These are phyloP conservation scores for Eugnorisma glareosa DNA, from an alignment of 2,888 invertebrate species.

Conservation along the genomic window DNA sequence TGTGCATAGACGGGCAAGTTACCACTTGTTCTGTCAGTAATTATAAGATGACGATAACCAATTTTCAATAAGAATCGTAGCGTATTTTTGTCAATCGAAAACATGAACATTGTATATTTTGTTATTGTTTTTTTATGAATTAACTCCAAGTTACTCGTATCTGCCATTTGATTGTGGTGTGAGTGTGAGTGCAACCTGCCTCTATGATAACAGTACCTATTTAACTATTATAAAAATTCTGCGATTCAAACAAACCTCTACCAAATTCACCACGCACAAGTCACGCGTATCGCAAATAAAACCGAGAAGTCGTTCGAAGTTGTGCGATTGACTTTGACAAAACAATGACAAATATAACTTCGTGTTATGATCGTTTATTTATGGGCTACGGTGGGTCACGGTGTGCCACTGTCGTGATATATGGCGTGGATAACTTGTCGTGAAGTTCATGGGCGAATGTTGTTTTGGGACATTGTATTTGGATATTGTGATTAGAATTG, in stretches of 20 bases:
- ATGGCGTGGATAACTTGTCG: not conserved
- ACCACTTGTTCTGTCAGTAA: not conserved
- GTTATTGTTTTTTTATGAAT: not conserved
- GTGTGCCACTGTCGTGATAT: conserved; percentile 7
- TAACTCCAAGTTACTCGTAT: not conserved
- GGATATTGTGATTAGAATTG: not conserved
- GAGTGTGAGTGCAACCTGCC: not conserved
- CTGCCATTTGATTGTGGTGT: not conserved
- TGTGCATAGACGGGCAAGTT: not conserved
- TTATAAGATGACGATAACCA: not conserved
- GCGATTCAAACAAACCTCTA: not conserved
- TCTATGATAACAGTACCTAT: not conserved
- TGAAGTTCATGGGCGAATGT: conserved; percentile 24
- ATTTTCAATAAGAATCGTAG: not conserved
- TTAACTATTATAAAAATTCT: not conserved
- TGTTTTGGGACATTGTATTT: not conserved
- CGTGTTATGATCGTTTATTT: conserved; percentile 52
- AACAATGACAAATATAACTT: conserved; percentile 48
- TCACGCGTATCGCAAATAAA: conserved; percentile 29
- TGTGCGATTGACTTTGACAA: conserved; percentile 52
- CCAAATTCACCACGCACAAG: not conserved
- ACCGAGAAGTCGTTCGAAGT: conserved; percentile 30
- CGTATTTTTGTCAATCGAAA: not conserved
- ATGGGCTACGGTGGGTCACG: not conserved
- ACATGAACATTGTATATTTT: not conserved